Base-by-base conservation (phyloP, 2,113 vertebrate genomes). In the human (Homo sapiens) region DNA sequence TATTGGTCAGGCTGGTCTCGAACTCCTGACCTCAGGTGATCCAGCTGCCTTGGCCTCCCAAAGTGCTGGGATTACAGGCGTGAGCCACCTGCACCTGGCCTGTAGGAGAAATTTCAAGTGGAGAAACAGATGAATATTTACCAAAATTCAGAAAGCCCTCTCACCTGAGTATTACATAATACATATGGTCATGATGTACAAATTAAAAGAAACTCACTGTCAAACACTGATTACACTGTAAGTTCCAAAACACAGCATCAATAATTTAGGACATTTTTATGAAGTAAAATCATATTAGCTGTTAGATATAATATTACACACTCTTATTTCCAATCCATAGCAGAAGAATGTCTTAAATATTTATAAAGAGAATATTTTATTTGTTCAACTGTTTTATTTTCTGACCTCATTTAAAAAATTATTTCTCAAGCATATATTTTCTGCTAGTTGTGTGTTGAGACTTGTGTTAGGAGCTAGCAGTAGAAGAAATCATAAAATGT, bases 341-440 rank as follows among this genome's bases (percentile, higher is more conserved):
- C 48, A 75, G 90, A 64, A 68, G 38, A 45, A 45, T 89, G 32
- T 89, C 45, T 76, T 87, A 87, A 86, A 38, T 20, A 82, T 66
- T 88, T 93, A 9, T 93, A 57, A 40, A 4, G 40, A 40, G 27
- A 57, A 48, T 76, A 35, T 35, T 68, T 83, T 89, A 18, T 8
- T 55, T 78, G 76, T 84, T 85, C 45, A 79, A 55, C 61, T 75
- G 32, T 64, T 95, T 75, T 96, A 38, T 82, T 93, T 82, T 45
- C 30, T 89, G 38, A 48, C 25, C 48, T 76, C 38, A 87, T 88
- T 20, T 17, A 40, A 75, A 72, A 40, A 75, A 43, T 75, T 43
- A 43, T 82, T 87, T 76, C 66, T 66, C 72, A 89, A 66, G 38
- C 14, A 85, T 86, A 86, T 90, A 85, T 93, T 90, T 55, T 85